Evolutionary conservation across 1,140 invertebrate species (phyloP).

Genomic region (Megalonaias nervosa): DNA sequence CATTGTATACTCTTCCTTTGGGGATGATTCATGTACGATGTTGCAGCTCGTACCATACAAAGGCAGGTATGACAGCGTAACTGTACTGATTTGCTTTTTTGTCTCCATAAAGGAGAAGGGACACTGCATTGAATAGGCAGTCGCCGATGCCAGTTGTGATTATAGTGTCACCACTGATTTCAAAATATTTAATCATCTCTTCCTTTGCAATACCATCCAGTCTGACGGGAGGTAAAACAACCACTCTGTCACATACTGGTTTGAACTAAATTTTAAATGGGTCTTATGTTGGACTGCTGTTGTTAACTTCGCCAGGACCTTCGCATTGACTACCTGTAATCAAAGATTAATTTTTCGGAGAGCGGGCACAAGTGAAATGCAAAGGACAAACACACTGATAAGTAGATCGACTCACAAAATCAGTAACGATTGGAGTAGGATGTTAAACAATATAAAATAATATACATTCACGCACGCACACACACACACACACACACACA

Average conservation of each 20-base stretch:
- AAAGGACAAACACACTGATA: too few species aligned
- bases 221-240: background rate
- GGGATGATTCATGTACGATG: background rate
- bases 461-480: too few species aligned
- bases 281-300: background rate
- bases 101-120: background rate
- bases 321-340: background rate
- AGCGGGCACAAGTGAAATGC: too few species aligned
- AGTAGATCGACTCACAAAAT: too few species aligned
- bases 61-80: background rate
- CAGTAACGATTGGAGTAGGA: too few species aligned
- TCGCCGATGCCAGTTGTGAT: background rate
- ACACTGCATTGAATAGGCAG: background rate
- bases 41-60: background rate
- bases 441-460: too few species aligned
- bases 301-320: background rate
- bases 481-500: too few species aligned
- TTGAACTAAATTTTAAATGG: background rate
- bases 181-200: background rate
- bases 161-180: background rate
- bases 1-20: background rate
- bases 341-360: background rate
- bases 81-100: background rate
- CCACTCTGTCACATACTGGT: background rate
- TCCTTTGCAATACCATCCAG: background rate